phyloP scores from a whole-genome alignment of 2,113 vertebrate species.

The Paramormyrops kingsleyae region DNA sequence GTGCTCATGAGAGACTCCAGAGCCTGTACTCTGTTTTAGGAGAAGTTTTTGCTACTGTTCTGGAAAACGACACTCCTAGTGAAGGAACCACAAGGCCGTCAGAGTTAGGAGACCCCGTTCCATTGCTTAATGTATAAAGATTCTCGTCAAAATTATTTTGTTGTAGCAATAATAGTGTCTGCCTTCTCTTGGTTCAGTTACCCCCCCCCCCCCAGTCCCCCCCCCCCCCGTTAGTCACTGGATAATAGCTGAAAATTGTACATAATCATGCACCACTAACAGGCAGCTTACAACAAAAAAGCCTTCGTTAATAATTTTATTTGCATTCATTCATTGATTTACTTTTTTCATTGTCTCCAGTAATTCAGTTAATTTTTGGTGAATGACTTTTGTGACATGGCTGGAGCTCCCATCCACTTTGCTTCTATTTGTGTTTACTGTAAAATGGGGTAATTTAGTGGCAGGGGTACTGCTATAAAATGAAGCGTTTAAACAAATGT shows the following conservation, averaged over 20 bases:
- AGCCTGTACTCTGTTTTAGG: not conserved
- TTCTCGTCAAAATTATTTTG: not conserved
- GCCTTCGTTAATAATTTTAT: not conserved
- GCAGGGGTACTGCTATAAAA: not conserved
- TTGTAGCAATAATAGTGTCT: not conserved
- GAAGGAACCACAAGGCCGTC: not conserved
- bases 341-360: not conserved
- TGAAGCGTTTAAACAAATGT: not conserved
- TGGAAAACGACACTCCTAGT: not conserved
- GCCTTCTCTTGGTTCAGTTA: not conserved
- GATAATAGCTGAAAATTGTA: not conserved
- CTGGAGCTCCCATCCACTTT: not conserved
- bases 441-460: not conserved
- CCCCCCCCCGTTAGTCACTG: not conserved
- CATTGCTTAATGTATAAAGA: not conserved
- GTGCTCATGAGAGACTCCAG: not conserved
- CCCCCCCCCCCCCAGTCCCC: not conserved
- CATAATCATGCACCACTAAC: not conserved
- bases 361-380: not conserved
- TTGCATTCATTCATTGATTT: not conserved
- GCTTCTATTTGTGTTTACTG: not conserved
- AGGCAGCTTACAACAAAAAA: not conserved
- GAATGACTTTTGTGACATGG: not conserved
- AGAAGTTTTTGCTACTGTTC: not conserved
- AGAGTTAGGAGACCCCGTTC: not conserved